A percentile compares a stretch with the other conserved stretches of the same genome.
phyloP scores from a whole-genome alignment of 1,140 invertebrate genomes.

The Phthorimaea operculella region DNA sequence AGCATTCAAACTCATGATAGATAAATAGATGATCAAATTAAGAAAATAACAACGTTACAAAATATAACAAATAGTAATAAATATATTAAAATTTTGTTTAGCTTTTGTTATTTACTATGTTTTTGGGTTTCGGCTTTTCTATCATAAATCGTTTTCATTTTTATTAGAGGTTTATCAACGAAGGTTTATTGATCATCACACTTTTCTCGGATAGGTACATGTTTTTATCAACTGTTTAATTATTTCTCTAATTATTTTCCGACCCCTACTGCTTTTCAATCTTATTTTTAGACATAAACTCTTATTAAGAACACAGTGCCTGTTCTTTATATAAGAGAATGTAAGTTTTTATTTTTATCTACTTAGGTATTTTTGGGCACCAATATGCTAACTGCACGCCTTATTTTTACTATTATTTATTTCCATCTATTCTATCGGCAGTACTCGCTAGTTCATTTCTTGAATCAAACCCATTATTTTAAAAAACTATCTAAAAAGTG shows the following conservation, averaged over 20 bases:
- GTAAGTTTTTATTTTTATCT: neutral
- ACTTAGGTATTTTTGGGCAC: neutral
- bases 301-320: neutral
- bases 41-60: too few relatives aligned
- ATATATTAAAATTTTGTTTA: too few relatives aligned
- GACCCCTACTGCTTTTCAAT: neutral
- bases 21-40: too few relatives aligned
- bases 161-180: too few relatives aligned
- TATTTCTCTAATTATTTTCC: neutral
- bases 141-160: too few relatives aligned
- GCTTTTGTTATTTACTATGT: too few relatives aligned
- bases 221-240: too few relatives aligned
- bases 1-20: too few relatives aligned
- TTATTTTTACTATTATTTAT: neutral
- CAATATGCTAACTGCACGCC: neutral
- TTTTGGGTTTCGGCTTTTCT: too few relatives aligned
- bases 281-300: neutral
- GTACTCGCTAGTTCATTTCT: neutral
- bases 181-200: too few relatives aligned
- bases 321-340: neutral
- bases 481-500: slow-evolving; percentile 46
- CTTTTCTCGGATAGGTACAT: too few relatives aligned
- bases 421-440: neutral
- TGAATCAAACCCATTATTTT: neutral
- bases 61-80: too few relatives aligned